phyloP scores from a whole-genome alignment of 2,113 vertebrate genomes.

The Tringa solitaria region DNA sequence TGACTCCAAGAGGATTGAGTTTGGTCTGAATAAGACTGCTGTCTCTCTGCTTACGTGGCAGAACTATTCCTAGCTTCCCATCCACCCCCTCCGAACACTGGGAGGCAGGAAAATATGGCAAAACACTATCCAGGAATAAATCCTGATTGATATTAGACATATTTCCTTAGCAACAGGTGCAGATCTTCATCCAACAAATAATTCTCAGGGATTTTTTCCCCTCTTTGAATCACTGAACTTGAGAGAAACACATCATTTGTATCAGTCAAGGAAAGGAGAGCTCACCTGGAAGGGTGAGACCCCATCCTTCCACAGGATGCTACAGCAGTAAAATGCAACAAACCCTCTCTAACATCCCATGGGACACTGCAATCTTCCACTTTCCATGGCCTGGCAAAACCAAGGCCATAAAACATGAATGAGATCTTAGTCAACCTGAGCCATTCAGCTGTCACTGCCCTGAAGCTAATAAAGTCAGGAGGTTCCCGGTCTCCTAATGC shows the following conservation, averaged over 20 bases:
- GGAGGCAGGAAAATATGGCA: not conserved
- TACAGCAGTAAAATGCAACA: not conserved
- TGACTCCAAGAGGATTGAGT: not conserved
- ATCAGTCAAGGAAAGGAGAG: not conserved
- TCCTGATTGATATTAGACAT: not conserved
- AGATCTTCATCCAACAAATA: not conserved
- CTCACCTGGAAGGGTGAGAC: not conserved
- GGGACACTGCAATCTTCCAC: not conserved
- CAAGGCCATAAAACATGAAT: not conserved
- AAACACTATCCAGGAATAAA: not conserved
- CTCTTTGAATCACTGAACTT: not conserved
- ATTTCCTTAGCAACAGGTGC: not conserved
- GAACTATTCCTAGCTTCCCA: not conserved
- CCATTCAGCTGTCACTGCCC: not conserved
- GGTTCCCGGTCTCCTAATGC: not conserved
- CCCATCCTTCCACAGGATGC: not conserved
- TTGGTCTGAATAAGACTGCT: not conserved
- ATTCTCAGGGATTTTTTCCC: too few species aligned
- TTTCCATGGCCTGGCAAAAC: not conserved
- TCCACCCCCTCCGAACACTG: not conserved
- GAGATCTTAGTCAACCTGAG: not conserved
- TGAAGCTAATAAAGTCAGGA: not conserved
- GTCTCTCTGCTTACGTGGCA: not conserved
- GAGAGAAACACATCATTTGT: not conserved
- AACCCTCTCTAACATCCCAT: accelerated